phyloP scores from a whole-genome alignment of 1,140 invertebrate genomes.

The Papilio glaucus region DNA sequence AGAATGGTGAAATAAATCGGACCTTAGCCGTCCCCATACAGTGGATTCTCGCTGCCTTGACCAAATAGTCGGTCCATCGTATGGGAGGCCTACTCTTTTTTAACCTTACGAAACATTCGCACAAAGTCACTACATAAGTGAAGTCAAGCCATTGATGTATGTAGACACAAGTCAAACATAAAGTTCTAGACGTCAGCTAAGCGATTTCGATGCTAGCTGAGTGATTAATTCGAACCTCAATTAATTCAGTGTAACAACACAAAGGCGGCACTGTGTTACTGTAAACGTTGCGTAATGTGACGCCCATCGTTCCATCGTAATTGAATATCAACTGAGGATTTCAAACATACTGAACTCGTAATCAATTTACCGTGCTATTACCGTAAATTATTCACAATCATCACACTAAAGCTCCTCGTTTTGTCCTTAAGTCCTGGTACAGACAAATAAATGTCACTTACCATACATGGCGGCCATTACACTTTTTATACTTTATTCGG shows the following conservation, averaged over 20 bases:
- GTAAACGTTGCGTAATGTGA: constrained; percentile 14
- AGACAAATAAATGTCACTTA: too few species aligned
- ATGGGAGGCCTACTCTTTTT: too few species aligned
- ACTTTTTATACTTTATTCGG: too few species aligned
- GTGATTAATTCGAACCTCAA: neutral
- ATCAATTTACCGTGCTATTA: neutral
- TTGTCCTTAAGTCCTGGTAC: too few species aligned
- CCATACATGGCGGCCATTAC: too few species aligned
- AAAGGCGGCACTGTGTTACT: constrained; percentile 4
- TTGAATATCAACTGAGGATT: neutral
- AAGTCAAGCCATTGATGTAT: neutral
- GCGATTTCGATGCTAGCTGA: neutral
- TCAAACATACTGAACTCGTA: neutral
- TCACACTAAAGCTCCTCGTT: neutral
- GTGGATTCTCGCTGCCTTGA: too few species aligned
- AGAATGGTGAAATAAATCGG: too few species aligned
- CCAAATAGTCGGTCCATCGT: too few species aligned
- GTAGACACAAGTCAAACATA: too few species aligned
- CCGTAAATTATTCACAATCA: too few species aligned
- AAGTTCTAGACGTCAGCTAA: neutral
- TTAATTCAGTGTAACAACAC: neutral
- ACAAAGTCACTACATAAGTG: neutral
- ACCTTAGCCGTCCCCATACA: too few species aligned
- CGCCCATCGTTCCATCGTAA: neutral
- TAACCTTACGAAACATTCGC: too few species aligned